Conservation (phyloP, 2,888 invertebrate species). For the Ashinkailepas kermadecensis region DNA sequence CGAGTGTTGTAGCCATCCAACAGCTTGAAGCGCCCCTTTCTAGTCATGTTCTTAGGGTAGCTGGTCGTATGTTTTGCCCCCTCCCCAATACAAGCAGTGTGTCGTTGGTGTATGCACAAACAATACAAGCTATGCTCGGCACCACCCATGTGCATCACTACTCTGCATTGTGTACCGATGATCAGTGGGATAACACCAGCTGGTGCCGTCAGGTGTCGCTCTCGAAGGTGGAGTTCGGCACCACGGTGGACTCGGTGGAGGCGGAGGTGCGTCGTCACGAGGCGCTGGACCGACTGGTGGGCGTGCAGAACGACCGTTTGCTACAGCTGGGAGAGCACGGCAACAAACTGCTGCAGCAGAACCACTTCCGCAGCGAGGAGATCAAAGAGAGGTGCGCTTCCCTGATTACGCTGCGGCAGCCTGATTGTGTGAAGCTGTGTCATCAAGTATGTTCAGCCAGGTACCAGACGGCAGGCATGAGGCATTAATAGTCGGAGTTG, state of each 20-base stretch:
- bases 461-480: too few relatives aligned
- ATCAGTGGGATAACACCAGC: too few relatives aligned
- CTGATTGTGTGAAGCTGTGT: background rate
- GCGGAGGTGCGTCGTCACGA: conserved; percentile 61
- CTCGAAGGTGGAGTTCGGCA: conserved; percentile 39
- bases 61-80: too few relatives aligned
- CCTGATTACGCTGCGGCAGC: background rate
- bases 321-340: conserved; percentile 73
- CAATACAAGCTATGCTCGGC: too few relatives aligned
- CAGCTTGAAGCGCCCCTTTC: too few relatives aligned
- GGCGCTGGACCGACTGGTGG: conserved; percentile 83
- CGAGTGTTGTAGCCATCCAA: too few relatives aligned
- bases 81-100: too few relatives aligned
- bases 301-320: conserved; percentile 81
- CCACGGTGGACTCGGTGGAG: conserved; percentile 68
- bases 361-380: conserved; percentile 74
- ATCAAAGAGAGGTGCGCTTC: conserved; percentile 55
- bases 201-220: conserved; percentile 37
- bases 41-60: too few relatives aligned
- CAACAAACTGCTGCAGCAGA: conserved; percentile 73
- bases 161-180: too few relatives aligned
- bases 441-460: too few relatives aligned
- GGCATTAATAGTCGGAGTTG: too few relatives aligned
- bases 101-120: background rate
- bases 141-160: too few relatives aligned